A percentile compares a stretch with the other conserved stretches of the same genome.
Evolutionary conservation across 2,888 invertebrate species (phyloP).

Genomic region (Tetropium fuscum): DNA sequence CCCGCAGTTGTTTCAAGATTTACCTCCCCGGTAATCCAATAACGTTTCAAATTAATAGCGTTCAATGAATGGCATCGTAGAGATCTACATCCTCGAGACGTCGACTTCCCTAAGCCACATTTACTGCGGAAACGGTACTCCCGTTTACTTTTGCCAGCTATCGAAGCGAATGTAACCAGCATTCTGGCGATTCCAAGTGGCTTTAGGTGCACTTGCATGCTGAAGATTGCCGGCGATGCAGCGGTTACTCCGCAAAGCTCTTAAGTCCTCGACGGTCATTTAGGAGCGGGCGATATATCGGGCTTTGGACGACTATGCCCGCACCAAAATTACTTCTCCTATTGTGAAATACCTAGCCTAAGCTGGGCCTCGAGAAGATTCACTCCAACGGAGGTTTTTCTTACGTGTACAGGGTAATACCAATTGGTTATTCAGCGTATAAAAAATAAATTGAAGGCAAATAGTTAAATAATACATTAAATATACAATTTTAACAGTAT

Average conservation of each 20-base stretch:
- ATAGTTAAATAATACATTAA: too few relatives aligned
- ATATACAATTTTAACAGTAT: too few relatives aligned
- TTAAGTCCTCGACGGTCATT: conserved; percentile 13
- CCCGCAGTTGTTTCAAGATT: too few relatives aligned
- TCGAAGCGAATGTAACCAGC: conserved; percentile 29
- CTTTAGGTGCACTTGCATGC: conserved; percentile 29
- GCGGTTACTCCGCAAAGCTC: conserved; percentile 14
- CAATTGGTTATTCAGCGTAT: too few relatives aligned
- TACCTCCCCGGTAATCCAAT: too few relatives aligned
- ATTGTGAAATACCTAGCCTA: neutral
- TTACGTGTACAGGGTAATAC: too few relatives aligned
- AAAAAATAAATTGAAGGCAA: too few relatives aligned
- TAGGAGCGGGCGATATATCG: conserved; percentile 26
- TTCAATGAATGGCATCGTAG: conserved; percentile 34
- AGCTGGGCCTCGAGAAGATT: too few relatives aligned
- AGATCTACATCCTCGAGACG: conserved; percentile 35
- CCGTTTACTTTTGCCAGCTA: conserved; percentile 40
- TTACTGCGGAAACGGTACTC: conserved; percentile 32
- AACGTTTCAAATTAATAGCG: conserved; percentile 19
- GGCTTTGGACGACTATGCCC: neutral
- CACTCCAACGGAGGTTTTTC: too few relatives aligned
- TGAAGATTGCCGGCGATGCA: conserved; percentile 32
- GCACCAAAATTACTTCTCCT: neutral
- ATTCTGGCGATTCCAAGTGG: conserved; percentile 23
- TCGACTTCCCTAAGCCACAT: conserved; percentile 38